Conservation (phyloP, 1,140 invertebrate genomes). For the Neodiprion virginianus region DNA sequence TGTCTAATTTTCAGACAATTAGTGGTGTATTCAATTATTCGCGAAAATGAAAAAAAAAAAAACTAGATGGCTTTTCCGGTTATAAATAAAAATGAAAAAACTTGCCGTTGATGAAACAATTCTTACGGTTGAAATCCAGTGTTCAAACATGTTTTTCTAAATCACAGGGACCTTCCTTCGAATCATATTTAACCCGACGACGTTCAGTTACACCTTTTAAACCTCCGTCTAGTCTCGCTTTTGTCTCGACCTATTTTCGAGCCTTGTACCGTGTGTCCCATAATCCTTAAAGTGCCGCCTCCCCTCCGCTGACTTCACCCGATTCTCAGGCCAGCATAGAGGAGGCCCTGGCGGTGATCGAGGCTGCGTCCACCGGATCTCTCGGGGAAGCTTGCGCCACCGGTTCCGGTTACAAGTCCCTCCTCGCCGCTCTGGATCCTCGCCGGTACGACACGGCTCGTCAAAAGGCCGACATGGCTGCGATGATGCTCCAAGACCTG, state of each 20-base stretch:
- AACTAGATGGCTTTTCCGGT: too few relatives aligned
- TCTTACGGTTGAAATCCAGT: too few relatives aligned
- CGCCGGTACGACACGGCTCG: constrained; percentile 71
- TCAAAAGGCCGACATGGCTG: constrained; percentile 76
- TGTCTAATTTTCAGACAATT: too few relatives aligned
- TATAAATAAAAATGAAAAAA: too few relatives aligned
- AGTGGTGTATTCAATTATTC: too few relatives aligned
- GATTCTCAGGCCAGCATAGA: constrained; percentile 62
- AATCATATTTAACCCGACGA: background rate
- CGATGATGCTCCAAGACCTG: constrained; percentile 73
- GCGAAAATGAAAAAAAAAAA: background rate
- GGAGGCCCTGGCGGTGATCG: constrained; percentile 71
- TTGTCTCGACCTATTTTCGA: constrained; percentile 4
- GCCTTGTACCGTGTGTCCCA: background rate
- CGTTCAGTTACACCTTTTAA: background rate
- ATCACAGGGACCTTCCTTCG: too few relatives aligned
- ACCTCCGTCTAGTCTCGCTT: background rate
- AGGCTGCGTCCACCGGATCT: constrained; percentile 74
- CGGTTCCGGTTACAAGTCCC: constrained; percentile 68
- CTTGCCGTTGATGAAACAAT: too few relatives aligned
- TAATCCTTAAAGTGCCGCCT: too few relatives aligned
- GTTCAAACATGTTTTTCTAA: too few relatives aligned
- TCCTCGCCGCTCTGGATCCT: constrained; percentile 70
- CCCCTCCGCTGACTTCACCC: background rate
- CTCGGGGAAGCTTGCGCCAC: constrained; percentile 76